Conservation (phyloP, 2,113 vertebrate species). For the Apeltes quadracus region DNA sequence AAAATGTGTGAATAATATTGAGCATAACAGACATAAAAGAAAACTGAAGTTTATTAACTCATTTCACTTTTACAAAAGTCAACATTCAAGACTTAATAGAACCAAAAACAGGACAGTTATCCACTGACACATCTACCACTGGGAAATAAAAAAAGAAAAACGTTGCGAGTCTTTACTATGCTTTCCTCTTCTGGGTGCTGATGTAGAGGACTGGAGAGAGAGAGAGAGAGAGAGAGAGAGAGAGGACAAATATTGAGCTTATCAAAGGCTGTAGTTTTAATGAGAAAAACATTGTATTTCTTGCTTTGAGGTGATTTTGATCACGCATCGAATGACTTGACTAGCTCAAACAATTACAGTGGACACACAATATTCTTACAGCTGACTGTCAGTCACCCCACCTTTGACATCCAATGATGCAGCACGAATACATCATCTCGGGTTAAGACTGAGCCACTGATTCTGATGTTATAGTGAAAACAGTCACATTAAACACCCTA, state of each 20-base stretch:
- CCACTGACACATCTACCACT: slow-evolving; percentile 32
- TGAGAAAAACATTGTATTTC: not conserved
- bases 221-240: slow-evolving; percentile 25
- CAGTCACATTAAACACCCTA: not conserved
- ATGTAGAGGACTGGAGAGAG: slow-evolving; percentile 91
- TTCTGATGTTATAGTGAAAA: not conserved
- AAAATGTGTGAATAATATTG: slow-evolving; percentile 10
- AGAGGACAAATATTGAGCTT: not conserved
- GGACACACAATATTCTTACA: not conserved
- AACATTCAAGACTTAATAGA: slow-evolving; percentile 53
- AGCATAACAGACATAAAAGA: slow-evolving; percentile 26
- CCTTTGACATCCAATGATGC: slow-evolving; percentile 3
- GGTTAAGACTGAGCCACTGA: slow-evolving; percentile 13
- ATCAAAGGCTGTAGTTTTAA: not conserved
- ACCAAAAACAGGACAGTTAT: slow-evolving; percentile 46
- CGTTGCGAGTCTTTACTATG: slow-evolving; percentile 79
- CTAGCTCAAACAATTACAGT: not conserved
- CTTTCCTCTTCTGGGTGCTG: slow-evolving; percentile 99
- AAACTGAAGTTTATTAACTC: slow-evolving; percentile 66
- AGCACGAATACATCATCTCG: slow-evolving; percentile 7
- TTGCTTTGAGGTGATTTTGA: not conserved
- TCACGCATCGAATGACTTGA: not conserved
- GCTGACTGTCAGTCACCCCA: slow-evolving; percentile 11
- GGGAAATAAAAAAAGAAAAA: slow-evolving; percentile 31
- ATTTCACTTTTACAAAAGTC: slow-evolving; percentile 59